Conservation (phyloP, 1,140 invertebrate species). For the Dendrolimus punctatus region DNA sequence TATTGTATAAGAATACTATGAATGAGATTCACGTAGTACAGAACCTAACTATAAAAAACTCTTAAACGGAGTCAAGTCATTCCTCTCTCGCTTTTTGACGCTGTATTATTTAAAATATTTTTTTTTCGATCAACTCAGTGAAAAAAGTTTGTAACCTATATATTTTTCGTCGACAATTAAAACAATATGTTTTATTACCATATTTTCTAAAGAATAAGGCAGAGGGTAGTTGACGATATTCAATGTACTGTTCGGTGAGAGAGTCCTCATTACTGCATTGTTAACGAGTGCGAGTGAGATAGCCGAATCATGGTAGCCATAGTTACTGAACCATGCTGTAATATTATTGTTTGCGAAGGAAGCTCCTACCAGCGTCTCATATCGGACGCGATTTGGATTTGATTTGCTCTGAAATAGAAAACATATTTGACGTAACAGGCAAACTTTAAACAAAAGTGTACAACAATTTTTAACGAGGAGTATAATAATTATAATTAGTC, state of each 20-base stretch:
- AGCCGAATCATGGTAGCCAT: constrained; percentile 79
- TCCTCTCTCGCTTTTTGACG: too few species aligned
- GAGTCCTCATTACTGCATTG: constrained; percentile 73
- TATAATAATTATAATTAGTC: too few species aligned
- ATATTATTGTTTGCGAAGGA: constrained; percentile 52
- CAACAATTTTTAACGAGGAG: too few species aligned
- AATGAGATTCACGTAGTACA: too few species aligned
- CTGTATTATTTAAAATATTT: too few species aligned
- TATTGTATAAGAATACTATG: too few species aligned
- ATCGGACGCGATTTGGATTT: constrained; percentile 39
- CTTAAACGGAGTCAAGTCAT: too few species aligned
- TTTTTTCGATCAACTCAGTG: too few species aligned
- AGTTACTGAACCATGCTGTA: constrained; percentile 77
- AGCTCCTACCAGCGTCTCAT: constrained; percentile 66
- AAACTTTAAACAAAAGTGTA: too few species aligned
- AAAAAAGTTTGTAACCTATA: too few species aligned
- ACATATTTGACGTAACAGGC: too few species aligned
- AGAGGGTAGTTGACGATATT: constrained; percentile 51
- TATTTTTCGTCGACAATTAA: not conserved
- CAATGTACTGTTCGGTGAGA: constrained; percentile 64
- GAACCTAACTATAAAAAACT: too few species aligned
- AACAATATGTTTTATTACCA: constrained; percentile 31
- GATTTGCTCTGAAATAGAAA: constrained; percentile 27
- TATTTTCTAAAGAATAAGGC: constrained; percentile 56
- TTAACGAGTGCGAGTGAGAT: constrained; percentile 76